phyloP scores from a whole-genome alignment of 1,140 invertebrate genomes.

The Drosophila sturtevanti region DNA sequence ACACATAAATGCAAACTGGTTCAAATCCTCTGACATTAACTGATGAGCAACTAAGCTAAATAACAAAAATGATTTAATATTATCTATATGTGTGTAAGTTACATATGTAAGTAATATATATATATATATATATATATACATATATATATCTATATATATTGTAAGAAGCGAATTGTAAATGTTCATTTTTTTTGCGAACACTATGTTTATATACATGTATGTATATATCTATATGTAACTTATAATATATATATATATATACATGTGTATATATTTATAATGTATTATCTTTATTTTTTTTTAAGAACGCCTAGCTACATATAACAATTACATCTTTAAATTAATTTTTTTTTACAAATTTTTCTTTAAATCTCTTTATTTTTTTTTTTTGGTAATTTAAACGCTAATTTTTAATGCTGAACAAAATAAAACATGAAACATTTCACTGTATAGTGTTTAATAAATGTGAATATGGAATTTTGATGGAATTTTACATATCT shows the following conservation, averaged over 20 bases:
- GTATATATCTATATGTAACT: neutral
- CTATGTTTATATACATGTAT: neutral
- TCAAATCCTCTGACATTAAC: conserved; percentile 6
- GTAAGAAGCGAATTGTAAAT: neutral
- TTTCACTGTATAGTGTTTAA: conserved; percentile 13
- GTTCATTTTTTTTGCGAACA: conserved; percentile 2
- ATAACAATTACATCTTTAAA: neutral
- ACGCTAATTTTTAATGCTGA: conserved; percentile 1
- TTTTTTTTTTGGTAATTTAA: conserved; percentile 5
- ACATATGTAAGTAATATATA: neutral
- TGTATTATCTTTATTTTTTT: neutral
- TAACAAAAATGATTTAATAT: neutral
- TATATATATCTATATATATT: neutral
- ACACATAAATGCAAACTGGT: neutral
- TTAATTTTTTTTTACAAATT: neutral
- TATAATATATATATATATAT: neutral
- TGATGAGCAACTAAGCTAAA: conserved; percentile 3
- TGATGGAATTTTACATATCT: no score
- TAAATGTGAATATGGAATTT: conserved; percentile 13
- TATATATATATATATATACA: neutral
- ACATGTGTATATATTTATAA: neutral
- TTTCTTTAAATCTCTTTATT: neutral
- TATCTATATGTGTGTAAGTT: neutral
- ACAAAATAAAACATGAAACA: conserved; percentile 16
- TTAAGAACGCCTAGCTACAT: neutral